Evolutionary conservation across 2,113 vertebrate species (phyloP).

Genomic region (Toxostoma redivivum): DNA sequence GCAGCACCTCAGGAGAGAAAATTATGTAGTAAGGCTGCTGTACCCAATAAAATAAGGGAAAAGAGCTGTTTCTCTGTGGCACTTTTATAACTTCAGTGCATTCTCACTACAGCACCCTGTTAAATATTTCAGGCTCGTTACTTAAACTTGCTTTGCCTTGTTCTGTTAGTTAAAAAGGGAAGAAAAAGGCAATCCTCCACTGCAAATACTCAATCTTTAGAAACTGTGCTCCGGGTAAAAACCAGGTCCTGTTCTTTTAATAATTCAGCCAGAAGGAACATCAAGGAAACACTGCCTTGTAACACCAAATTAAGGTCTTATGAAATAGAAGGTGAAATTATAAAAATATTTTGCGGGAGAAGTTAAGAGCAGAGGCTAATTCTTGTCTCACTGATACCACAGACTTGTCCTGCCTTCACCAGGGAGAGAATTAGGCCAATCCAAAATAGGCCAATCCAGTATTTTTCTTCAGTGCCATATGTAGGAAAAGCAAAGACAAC

Average conservation of each 20-base stretch:
- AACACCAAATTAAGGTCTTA: not conserved
- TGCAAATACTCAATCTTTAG: not conserved
- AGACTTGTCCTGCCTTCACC: not conserved
- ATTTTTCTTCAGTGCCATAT: not conserved
- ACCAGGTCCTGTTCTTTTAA: not conserved
- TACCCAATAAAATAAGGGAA: not conserved
- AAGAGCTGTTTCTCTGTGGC: not conserved
- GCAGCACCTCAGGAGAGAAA: not conserved
- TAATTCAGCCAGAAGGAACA: not conserved
- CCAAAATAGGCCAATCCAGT: conserved; percentile 27
- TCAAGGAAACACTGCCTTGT: not conserved
- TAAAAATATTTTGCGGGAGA: not conserved
- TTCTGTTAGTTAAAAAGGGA: not conserved
- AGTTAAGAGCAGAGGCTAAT: not conserved
- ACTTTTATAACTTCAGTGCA: not conserved
- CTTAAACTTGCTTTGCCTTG: not conserved
- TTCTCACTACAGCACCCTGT: not conserved
- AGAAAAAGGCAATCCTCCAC: not conserved
- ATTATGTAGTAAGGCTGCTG: not conserved
- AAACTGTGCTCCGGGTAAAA: not conserved
- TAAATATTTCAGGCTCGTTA: not conserved
- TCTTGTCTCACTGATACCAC: not conserved
- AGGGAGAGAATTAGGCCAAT: not conserved
- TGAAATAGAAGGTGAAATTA: not conserved
- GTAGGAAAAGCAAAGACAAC: not conserved